Conservation (phyloP, 2,888 invertebrate species). For the Exocentrus adspersus region DNA sequence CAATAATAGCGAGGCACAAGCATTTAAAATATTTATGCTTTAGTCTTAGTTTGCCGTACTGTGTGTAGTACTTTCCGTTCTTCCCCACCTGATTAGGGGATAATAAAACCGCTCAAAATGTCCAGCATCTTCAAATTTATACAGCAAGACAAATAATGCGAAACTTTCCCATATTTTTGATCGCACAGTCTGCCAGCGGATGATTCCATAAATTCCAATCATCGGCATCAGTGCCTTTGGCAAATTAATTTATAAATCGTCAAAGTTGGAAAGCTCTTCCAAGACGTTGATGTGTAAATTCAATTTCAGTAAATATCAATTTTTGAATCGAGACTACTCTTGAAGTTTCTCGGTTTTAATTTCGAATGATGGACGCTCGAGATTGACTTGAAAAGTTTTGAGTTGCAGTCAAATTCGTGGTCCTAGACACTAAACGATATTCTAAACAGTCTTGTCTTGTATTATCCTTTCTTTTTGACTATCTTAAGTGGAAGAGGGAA, state of each 20-base stretch:
- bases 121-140: too few species aligned
- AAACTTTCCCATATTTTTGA: too few species aligned
- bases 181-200: too few species aligned
- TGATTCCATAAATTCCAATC: background rate
- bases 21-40: too few species aligned
- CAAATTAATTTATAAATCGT: constrained; percentile 16
- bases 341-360: background rate
- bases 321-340: constrained; percentile 31
- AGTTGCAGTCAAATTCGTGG: too few species aligned
- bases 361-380: background rate
- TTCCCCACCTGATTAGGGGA: too few species aligned
- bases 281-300: constrained; percentile 35
- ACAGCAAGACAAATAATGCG: too few species aligned
- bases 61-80: too few species aligned
- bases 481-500: constrained; percentile 1
- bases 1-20: too few species aligned
- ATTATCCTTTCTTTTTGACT: background rate
- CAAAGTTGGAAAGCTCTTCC: constrained; percentile 1
- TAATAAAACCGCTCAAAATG: too few species aligned
- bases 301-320: constrained; percentile 30
- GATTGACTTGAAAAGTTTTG: background rate
- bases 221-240: constrained; percentile 12
- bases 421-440: background rate
- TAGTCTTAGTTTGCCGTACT: too few species aligned
- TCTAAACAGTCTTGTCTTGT: too few species aligned